These are phyloP conservation scores for Listrodromus nycthemerus DNA, from an alignment of 2,888 invertebrate genomes.

Conservation along the genomic window DNA sequence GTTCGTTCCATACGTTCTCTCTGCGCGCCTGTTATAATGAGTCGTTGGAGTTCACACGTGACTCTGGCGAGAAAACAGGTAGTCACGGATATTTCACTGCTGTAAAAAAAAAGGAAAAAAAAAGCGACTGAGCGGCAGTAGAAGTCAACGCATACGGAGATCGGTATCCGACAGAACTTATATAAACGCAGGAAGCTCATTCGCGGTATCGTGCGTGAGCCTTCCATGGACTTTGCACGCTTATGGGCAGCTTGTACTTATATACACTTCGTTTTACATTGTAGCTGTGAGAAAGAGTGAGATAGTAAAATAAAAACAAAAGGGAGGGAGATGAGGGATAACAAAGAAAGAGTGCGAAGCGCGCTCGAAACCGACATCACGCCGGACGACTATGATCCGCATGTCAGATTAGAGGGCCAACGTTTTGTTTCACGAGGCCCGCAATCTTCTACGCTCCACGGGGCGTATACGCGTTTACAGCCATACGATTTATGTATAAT, in stretches of 20 bases:
- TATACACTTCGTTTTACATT: slow-evolving; percentile 10
- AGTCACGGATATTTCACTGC: slow-evolving; percentile 49
- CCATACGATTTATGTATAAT: slow-evolving; percentile 17
- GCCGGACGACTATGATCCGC: slow-evolving; percentile 72
- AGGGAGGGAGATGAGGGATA: slow-evolving; percentile 34
- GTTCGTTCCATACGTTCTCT: slow-evolving; percentile 1
- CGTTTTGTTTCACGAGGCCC: slow-evolving; percentile 71
- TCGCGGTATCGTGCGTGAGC: slow-evolving; percentile 55
- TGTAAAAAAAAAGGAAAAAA: slow-evolving; percentile 12
- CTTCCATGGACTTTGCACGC: slow-evolving; percentile 17
- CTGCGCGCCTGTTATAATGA: slow-evolving; percentile 53
- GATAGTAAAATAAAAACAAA: slow-evolving; percentile 36
- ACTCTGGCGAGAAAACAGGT: slow-evolving; percentile 43
- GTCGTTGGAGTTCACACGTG: slow-evolving; percentile 64
- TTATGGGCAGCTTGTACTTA: neutral
- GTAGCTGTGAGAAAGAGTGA: slow-evolving; percentile 26
- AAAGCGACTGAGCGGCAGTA: slow-evolving; percentile 37
- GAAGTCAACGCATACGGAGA: slow-evolving; percentile 60
- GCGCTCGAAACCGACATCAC: slow-evolving; percentile 61
- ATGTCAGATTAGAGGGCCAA: slow-evolving; percentile 70
- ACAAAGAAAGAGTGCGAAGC: slow-evolving; percentile 68
- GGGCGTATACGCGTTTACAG: slow-evolving; percentile 43
- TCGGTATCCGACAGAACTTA: slow-evolving; percentile 67
- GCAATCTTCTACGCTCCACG: slow-evolving; percentile 69
- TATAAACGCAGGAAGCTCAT: slow-evolving; percentile 70